These are phyloP conservation scores for Leiothrix lutea DNA, from an alignment of 2,113 vertebrate species.

Conservation along the genomic window DNA sequence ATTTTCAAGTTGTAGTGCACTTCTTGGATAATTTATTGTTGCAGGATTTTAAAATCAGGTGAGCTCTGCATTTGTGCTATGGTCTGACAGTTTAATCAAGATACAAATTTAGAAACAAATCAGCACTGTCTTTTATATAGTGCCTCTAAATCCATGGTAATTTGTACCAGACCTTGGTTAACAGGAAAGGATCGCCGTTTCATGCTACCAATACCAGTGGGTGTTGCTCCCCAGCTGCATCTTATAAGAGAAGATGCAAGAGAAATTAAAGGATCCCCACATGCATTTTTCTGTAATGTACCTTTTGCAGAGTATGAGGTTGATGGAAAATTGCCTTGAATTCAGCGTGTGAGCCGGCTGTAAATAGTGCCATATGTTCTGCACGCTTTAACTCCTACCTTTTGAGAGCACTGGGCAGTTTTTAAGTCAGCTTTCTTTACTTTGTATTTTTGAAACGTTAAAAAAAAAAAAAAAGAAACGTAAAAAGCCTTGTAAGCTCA, in stretches of 20 bases:
- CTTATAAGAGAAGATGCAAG: constrained; percentile 39
- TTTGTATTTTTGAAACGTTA: not conserved
- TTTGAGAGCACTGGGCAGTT: not conserved
- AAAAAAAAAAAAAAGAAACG: no score
- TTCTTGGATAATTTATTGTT: constrained; percentile 27
- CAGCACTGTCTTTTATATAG: constrained; percentile 61
- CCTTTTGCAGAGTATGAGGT: not conserved
- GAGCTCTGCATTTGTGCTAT: not conserved
- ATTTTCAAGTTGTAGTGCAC: not conserved
- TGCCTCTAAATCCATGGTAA: constrained; percentile 56
- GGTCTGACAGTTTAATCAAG: constrained; percentile 64
- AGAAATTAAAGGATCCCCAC: constrained; percentile 35
- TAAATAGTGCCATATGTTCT: constrained; percentile 12
- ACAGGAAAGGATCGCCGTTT: not conserved
- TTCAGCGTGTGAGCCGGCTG: not conserved
- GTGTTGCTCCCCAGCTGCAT: constrained; percentile 48
- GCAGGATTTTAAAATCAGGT: constrained; percentile 28
- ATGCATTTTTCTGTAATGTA: constrained; percentile 13
- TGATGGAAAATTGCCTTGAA: constrained; percentile 19
- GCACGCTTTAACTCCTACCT: not conserved
- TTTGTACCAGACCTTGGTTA: constrained; percentile 56
- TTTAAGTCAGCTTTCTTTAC: not conserved
- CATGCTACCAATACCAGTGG: constrained; percentile 22
- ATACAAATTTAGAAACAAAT: constrained; percentile 69
- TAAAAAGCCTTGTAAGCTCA: not conserved